phyloP scores from a whole-genome alignment of 2,113 vertebrate species.

The Arenaria interpres region DNA sequence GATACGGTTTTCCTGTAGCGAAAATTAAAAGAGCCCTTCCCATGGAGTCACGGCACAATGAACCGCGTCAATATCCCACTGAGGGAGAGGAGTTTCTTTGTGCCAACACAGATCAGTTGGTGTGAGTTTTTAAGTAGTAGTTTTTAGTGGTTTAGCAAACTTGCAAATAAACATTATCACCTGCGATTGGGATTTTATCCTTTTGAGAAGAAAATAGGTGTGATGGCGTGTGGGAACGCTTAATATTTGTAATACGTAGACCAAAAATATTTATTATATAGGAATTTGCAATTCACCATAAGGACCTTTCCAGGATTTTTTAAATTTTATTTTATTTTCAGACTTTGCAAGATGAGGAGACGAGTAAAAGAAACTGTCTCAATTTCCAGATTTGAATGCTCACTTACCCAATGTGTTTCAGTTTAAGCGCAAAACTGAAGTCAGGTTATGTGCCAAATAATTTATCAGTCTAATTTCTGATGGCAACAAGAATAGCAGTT shows the following conservation, averaged over 20 bases:
- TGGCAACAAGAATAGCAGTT: constrained; percentile 35
- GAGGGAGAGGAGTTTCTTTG: background rate
- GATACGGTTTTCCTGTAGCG: background rate
- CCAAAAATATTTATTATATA: background rate
- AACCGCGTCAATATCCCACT: background rate
- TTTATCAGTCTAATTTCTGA: constrained; percentile 53
- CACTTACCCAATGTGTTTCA: background rate
- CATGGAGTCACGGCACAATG: background rate
- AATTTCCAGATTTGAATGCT: background rate
- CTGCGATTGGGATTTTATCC: background rate
- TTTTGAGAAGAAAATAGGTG: background rate
- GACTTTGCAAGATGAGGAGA: background rate
- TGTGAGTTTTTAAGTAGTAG: background rate
- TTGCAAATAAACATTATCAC: background rate
- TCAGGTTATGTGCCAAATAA: background rate
- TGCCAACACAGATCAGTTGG: background rate
- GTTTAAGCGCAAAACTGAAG: background rate
- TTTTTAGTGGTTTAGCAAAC: background rate
- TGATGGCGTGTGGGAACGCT: background rate
- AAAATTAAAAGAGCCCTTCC: background rate
- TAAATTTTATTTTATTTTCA: background rate
- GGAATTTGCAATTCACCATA: background rate
- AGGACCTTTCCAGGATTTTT: background rate
- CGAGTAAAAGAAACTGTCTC: background rate
- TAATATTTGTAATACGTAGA: background rate